A percentile compares a stretch with the other conserved stretches of the same genome.
These are phyloP conservation scores for Gavialis gangeticus DNA, from an alignment of 2,113 vertebrate genomes.

Conservation along the genomic window DNA sequence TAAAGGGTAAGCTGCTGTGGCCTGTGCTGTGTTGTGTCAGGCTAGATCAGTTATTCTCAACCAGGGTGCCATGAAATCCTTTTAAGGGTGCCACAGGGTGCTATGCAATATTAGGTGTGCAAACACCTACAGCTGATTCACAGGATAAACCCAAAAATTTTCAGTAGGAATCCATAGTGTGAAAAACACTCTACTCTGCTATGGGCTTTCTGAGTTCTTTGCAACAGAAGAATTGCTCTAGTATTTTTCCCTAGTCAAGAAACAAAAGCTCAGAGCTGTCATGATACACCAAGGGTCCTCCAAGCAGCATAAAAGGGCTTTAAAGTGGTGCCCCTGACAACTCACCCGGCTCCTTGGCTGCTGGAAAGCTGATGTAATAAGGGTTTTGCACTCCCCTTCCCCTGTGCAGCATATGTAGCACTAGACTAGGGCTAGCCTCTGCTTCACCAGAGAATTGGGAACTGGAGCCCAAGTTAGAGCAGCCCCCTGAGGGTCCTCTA, in stretches of 20 bases:
- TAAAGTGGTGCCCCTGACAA: not conserved
- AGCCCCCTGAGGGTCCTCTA: not conserved
- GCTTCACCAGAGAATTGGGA: not conserved
- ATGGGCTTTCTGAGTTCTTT: too few species aligned
- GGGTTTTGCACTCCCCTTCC: not conserved
- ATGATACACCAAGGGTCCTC: not conserved
- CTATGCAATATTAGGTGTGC: too few species aligned
- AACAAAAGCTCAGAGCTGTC: too few species aligned
- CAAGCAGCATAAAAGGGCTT: not conserved
- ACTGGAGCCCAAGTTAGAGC: not conserved
- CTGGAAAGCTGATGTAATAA: not conserved
- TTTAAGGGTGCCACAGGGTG: too few species aligned
- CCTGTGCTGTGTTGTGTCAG: not conserved
- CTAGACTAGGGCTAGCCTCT: not conserved
- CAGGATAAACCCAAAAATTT: too few species aligned
- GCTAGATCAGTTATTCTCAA: not conserved
- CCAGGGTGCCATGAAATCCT: too few species aligned
- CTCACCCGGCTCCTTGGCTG: not conserved
- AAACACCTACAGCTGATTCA: too few species aligned
- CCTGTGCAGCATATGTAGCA: not conserved
- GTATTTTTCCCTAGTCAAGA: too few species aligned
- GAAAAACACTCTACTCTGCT: too few species aligned
- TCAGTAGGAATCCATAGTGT: too few species aligned
- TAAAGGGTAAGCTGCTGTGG: not conserved
- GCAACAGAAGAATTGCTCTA: too few species aligned